These are phyloP conservation scores for Hyles lineata DNA, from an alignment of 2,888 invertebrate species.

Conservation along the genomic window DNA sequence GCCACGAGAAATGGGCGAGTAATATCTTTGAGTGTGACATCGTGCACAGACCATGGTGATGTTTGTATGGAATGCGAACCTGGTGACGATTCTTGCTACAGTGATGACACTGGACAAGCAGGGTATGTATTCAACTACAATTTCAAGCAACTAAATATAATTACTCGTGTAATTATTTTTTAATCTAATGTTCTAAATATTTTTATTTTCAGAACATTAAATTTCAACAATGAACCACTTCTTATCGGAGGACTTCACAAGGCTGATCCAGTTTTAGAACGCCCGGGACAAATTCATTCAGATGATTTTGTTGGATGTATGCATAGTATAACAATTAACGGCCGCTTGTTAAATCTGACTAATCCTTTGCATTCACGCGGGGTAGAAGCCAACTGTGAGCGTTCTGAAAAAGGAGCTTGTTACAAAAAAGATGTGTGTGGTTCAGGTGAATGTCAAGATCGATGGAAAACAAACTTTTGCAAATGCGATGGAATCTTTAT, in stretches of 20 bases:
- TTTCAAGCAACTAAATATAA: neutral
- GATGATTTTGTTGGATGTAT: conserved; percentile 98
- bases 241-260: conserved; percentile 93
- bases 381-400: conserved; percentile 90
- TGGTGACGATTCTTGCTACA: conserved; percentile 92
- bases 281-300: conserved; percentile 95
- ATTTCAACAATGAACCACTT: conserved; percentile 95
- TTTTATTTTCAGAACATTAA: conserved; percentile 89
- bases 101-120: conserved; percentile 93
- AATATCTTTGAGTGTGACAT: conserved; percentile 92
- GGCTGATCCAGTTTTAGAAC: conserved; percentile 94
- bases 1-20: conserved; percentile 96
- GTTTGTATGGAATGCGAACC: conserved; percentile 94
- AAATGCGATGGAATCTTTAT: conserved; percentile 88
- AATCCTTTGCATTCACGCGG: conserved; percentile 89
- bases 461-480: conserved; percentile 91
- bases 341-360: conserved; percentile 92
- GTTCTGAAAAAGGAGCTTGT: conserved; percentile 88
- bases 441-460: conserved; percentile 91
- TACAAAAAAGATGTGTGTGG: conserved; percentile 82
- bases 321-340: conserved; percentile 95
- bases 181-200: neutral
- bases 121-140: conserved; percentile 86
- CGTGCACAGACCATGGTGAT: conserved; percentile 94
- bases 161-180: neutral